Base-by-base conservation (phyloP, 2,113 vertebrate genomes). In the Prionailurus viverrinus region DNA sequence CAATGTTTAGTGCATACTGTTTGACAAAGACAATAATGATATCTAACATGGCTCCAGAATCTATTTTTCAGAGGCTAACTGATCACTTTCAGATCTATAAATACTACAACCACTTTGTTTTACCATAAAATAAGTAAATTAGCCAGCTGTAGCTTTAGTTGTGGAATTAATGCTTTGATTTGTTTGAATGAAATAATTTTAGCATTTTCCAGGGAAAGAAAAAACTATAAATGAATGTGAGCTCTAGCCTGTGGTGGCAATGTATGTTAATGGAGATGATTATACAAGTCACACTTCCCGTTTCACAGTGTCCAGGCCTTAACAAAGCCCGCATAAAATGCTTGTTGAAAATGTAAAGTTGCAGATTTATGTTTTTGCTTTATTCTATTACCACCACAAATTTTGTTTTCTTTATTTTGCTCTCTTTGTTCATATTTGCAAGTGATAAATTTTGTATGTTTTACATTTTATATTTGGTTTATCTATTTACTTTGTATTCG, bases 401-500 rank as follows among this genome's bases (percentile, higher is more conserved):
- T 98, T 98, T 98, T 98, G 86, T 98, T 98, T 92, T 96, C 83
- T 95, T 97, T 96, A 71, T 98, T 97, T 97, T 95, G 86, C 91
- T 71, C 76, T 98, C 92, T 96, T 81, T 95, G 96, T 98, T 98
- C 97, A 98, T 98, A 98, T 98, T 97, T 97, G 66, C 94, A 97
- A 98, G 97, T 99, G 97, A 99, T 98, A 98, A 98, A 98, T 98
- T 97, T 97, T 97, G 89, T 95, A 89, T 98, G 89, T 98, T 99
- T 98, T 98, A 98, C 97, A 98, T 98, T 98, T 98, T 97, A 96
- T 98, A 98, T 98, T 98, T 98, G 81, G 93, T 97, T 98, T 98
- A 98, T 98, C 98, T 98, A 97, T 98, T 98, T 98, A 98, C 98
- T 98, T 98, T 97, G 89, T 92, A 91, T 98, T 98, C 96, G 95